Conservation (phyloP, 2,888 invertebrate species). For the Altica lythri region DNA sequence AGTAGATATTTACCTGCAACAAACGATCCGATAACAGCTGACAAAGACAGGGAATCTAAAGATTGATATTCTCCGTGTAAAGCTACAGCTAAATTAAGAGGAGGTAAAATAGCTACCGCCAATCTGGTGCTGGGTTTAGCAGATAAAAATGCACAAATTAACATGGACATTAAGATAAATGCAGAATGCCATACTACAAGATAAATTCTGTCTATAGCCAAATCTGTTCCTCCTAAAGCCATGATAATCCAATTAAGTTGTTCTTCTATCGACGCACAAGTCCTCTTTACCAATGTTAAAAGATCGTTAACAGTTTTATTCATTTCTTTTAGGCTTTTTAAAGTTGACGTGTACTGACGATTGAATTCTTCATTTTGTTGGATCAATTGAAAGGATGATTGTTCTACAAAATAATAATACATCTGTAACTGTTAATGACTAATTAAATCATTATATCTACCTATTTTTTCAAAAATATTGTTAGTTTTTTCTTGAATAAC, state of each 20-base stretch:
- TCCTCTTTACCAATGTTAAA: constrained; percentile 49
- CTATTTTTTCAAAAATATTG: constrained; percentile 63
- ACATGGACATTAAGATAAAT: constrained; percentile 52
- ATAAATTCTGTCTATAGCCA: constrained; percentile 52
- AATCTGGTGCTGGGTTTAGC: constrained; percentile 47
- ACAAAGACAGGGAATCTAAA: constrained; percentile 44
- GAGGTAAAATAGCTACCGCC: constrained; percentile 48
- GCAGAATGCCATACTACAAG: constrained; percentile 51
- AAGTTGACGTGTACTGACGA: constrained; percentile 58
- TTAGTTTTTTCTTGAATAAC: constrained; percentile 62
- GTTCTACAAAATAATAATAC: constrained; percentile 47
- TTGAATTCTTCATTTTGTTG: constrained; percentile 59
- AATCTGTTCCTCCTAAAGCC: constrained; percentile 55
- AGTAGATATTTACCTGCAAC: constrained; percentile 38
- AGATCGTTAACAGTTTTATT: constrained; percentile 60
- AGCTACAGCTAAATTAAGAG: constrained; percentile 51
- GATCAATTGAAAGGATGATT: constrained; percentile 56
- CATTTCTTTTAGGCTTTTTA: constrained; percentile 60
- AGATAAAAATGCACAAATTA: constrained; percentile 53
- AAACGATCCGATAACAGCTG: constrained; percentile 38
- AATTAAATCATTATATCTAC: constrained; percentile 45
- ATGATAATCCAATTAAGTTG: constrained; percentile 51
- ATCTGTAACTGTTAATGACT: background rate
- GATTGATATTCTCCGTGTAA: constrained; percentile 45
- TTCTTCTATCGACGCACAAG: constrained; percentile 52